Evolutionary conservation across 2,797 vertebrate species (phyloP), one percentile per base, ranked within the genome.

Genomic region (Crocodylus rhombifer): DNA sequence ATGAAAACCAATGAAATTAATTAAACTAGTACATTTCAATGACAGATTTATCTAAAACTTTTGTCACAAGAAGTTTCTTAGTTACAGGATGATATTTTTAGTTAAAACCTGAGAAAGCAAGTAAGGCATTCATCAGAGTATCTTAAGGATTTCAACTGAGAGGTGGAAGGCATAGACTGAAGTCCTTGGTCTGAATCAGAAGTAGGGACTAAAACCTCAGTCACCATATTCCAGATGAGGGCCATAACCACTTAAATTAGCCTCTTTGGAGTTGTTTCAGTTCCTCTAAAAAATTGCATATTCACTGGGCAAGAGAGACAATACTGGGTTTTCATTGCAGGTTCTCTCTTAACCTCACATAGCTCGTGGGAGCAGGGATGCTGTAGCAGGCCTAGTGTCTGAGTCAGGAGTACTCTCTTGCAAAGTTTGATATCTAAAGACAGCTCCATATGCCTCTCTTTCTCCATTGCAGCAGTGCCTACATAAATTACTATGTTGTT

Each of bases 381-480:
- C 42, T 42, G 42, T 42, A 42, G 42, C 42, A 42, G 42, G 42
- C 9, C 42, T 42, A 42, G 42, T 42, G 42, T 42, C 42, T 42
- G 42, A 42, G 8, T 7, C 8, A 5, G 42, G 87, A 77, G 80
- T 74, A 42, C 92, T 95, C 58, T 78, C 57, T 51, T 93, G 17
- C 61, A 42, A 33, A 11, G 63, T 3, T 79, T 73, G 74, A 95
- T 91, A 95, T 93, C 83, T 94, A 96, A 79, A 64, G 55, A 76
- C 75, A 76, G 0, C 82, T 90, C 82, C 94, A 91, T 51, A 94
- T 2, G 6, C 79, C 55, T 92, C 56, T 79, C 60, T 71, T 93
- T 93, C 90, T 85, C 1, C 1, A 77, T 62, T 77, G 58, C 82
- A 82, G 82, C 77, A 94, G 75, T 77, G 77, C 65, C 91, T 0